Conservation (phyloP, 2,113 vertebrate genomes). For the Nipponia nippon region DNA sequence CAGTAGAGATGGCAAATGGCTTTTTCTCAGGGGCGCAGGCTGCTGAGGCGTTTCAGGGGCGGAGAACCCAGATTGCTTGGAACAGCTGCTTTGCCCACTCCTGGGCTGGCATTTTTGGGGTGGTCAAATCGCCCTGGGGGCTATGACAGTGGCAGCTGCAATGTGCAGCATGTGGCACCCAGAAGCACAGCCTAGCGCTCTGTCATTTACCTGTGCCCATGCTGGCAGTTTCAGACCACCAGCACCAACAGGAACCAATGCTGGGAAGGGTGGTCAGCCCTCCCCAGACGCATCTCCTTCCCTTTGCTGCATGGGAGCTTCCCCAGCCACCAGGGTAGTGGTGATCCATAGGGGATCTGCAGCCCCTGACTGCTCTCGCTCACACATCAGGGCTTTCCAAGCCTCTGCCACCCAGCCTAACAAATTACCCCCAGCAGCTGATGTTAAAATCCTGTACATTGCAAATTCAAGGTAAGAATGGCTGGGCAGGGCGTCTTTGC, state of each 20-base stretch:
- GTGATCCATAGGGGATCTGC: not conserved
- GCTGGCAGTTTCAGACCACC: not conserved
- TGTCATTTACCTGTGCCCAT: not conserved
- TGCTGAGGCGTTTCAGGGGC: not conserved
- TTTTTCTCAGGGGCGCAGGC: not conserved
- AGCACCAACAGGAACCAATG: accelerated
- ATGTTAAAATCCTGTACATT: not conserved
- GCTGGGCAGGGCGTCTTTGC: not conserved
- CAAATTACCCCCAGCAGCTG: not conserved
- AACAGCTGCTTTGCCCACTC: not conserved
- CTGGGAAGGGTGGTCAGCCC: not conserved
- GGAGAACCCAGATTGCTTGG: not conserved
- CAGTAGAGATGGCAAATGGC: constrained; percentile 36
- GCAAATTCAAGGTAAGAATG: not conserved
- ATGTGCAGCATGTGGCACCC: not conserved
- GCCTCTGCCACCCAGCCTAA: not conserved
- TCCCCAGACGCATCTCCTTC: not conserved
- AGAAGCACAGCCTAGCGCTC: not conserved
- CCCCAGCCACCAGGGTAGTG: not conserved
- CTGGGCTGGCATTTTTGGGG: not conserved
- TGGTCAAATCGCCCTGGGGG: accelerated
- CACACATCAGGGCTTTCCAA: accelerated
- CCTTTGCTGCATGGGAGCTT: not conserved
- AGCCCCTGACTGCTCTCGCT: accelerated
- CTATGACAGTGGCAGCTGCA: accelerated